These are phyloP conservation scores for Petrocephalus microphthalmus DNA, from an alignment of 2,113 vertebrate species.

Conservation along the genomic window DNA sequence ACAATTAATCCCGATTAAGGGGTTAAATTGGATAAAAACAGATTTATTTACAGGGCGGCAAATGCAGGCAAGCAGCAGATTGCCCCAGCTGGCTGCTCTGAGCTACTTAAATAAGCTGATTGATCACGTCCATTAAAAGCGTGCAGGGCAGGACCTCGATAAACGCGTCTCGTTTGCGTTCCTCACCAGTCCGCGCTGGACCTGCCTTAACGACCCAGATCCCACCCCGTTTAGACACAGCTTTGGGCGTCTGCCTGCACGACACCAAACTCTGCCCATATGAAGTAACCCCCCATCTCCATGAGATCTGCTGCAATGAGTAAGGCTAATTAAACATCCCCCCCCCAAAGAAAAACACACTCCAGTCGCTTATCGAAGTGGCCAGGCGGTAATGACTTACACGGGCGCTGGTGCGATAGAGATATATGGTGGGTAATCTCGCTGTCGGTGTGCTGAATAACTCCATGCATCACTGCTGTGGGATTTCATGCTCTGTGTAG, in stretches of 20 bases:
- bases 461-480: conserved; percentile 18
- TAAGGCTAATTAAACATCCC: neutral
- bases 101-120: conserved; percentile 8
- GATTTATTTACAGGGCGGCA: neutral
- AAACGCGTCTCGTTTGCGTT: neutral
- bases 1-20: conserved; percentile 6
- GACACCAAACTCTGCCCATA: neutral
- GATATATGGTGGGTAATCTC: neutral
- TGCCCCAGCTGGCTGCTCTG: neutral
- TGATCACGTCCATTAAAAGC: conserved; percentile 4
- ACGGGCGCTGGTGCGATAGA: neutral
- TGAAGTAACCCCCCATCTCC: neutral
- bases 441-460: neutral
- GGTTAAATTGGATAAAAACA: conserved; percentile 1
- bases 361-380: neutral
- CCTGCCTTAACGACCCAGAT: neutral
- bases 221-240: neutral
- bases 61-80: neutral
- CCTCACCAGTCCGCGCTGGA: neutral
- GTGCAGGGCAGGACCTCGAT: neutral
- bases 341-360: neutral
- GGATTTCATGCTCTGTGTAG: conserved; percentile 32
- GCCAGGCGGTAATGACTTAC: neutral
- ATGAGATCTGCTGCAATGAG: neutral
- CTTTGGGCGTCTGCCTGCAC: neutral